These are phyloP conservation scores for Clarias platycephalus DNA, from an alignment of 2,797 vertebrate genomes.

Conservation along the genomic window DNA sequence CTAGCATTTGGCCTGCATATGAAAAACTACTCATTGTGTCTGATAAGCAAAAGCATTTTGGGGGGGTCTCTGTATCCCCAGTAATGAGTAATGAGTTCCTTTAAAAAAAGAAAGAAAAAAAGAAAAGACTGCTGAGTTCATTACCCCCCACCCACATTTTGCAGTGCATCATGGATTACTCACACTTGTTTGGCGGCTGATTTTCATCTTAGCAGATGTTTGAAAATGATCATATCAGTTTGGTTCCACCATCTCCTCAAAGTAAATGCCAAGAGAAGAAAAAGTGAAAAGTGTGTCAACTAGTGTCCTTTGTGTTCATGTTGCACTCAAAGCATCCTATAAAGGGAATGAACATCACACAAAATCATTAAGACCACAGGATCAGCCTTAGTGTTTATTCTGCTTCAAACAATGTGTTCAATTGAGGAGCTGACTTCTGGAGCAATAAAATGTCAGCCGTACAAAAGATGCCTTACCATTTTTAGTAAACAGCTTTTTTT, in stretches of 20 bases:
- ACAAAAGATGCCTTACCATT: neutral
- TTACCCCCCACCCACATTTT: neutral
- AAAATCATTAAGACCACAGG: slow-evolving; percentile 30
- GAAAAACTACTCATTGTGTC: slow-evolving; percentile 6
- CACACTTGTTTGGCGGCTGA: slow-evolving; percentile 20
- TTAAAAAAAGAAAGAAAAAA: neutral
- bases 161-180: slow-evolving; percentile 26
- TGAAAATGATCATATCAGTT: neutral
- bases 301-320: neutral
- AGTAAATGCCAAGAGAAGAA: neutral
- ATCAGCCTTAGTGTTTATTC: neutral
- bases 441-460: neutral
- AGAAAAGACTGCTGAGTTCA: neutral
- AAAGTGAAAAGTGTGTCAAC: neutral
- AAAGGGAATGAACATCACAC: neutral
- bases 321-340: neutral
- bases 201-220: slow-evolving; percentile 34
- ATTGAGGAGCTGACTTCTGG: neutral
- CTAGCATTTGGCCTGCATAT: slow-evolving; percentile 17
- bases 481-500: neutral
- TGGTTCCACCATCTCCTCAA: neutral
- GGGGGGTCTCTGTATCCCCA: neutral
- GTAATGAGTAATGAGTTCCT: slow-evolving; percentile 18
- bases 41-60: slow-evolving; percentile 32
- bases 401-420: neutral